Evolutionary conservation across 2,888 invertebrate species (phyloP), one percentile per base, ranked within the genome.

Genomic region (Acanthosepion pharaonis): DNA sequence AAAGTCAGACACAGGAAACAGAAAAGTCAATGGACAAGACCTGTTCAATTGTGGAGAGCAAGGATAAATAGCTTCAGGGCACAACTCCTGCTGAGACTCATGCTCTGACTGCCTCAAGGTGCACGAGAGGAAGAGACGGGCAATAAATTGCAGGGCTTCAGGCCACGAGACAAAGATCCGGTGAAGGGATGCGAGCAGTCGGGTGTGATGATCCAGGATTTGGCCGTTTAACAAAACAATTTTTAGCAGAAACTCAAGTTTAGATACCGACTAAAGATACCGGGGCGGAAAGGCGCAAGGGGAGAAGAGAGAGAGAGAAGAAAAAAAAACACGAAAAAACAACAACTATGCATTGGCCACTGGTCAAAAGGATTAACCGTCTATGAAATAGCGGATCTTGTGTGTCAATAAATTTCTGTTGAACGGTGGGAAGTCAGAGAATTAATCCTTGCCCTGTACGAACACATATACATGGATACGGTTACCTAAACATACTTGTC

Each of bases 21-120:
- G n/a, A 15, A n/a, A 78, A 78, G 78, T 78, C 78, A 78, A 11
- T 11, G 78, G 11, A 78, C n/a, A 78, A 33, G 78, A 33, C 78
- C 78, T 78, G 78, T 78, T 78, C 78, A n/a, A n/a, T 78, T 78
- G 78, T 78, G n/a, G n/a, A 78, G 78, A 78, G n/a, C 78, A 78
- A n/a, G 78, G 78, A 78, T 78, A 78, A 78, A 78, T 78, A 78
- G n/a, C 78, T n/a, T n/a, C 15, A n/a, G 78, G 78, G 78, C 78
- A 33, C n/a, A 78, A 18, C n/a, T 33, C 78, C 78, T 78, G 78
- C 78, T 15, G 78, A 11, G 78, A n/a, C 9, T 78, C n/a, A 33
- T n/a, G 78, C n/a, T 78, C 78, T 78, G 78, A n/a, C 78, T 15
- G 78, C 78, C n/a, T 15, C 15, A 11, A 78, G 78, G 78, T n/a